Percentiles rank a stretch among this genome's conserved stretches.
These are phyloP conservation scores for Melanerpes aurifrons DNA, from an alignment of 2,113 vertebrate species.

Conservation along the genomic window DNA sequence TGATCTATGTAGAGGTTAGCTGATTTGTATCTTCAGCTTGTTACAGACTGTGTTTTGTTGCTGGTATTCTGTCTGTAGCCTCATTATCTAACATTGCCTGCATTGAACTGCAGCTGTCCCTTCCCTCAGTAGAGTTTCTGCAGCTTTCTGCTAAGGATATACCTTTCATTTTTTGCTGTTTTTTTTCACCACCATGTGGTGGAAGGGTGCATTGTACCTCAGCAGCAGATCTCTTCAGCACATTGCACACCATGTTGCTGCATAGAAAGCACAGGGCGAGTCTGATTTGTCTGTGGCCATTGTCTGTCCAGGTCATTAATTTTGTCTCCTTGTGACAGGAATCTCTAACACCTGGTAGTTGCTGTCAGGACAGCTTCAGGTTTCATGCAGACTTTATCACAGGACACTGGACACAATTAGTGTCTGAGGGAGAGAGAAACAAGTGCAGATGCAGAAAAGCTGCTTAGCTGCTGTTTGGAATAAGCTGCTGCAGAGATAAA, in stretches of 20 bases:
- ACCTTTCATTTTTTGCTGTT: conserved; percentile 56
- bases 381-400: neutral
- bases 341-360: neutral
- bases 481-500: conserved; percentile 35
- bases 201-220: conserved; percentile 45
- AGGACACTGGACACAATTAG: neutral
- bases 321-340: neutral
- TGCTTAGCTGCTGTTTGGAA: conserved; percentile 51
- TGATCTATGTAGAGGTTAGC: neutral
- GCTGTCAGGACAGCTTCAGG: neutral
- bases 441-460: neutral
- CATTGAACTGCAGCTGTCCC: conserved; percentile 58
- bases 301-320: neutral
- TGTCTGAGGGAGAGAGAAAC: conserved; percentile 14
- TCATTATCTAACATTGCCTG: conserved; percentile 63
- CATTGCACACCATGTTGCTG: neutral
- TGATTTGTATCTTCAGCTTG: neutral
- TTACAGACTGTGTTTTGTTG: conserved; percentile 12
- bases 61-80: conserved; percentile 57
- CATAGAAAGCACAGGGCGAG: neutral
- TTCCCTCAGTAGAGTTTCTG: conserved; percentile 49
- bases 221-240: neutral
- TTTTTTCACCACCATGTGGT: conserved; percentile 72
- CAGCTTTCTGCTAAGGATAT: conserved; percentile 47
- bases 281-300: neutral